phyloP scores from a whole-genome alignment of 1,140 invertebrate species.

The Macrobrachium rosenbergii region DNA sequence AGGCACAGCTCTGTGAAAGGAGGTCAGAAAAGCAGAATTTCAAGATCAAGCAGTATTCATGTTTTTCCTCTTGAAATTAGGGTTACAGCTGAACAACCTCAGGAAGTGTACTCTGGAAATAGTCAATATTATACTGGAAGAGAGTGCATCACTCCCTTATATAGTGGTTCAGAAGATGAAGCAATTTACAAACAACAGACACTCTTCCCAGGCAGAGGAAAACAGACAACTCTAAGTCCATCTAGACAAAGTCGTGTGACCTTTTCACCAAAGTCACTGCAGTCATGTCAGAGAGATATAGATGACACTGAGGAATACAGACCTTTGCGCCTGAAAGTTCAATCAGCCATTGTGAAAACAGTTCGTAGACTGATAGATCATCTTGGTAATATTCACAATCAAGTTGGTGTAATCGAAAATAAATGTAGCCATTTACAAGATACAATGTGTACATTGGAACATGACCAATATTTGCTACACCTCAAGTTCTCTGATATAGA shows the following conservation, averaged over 20 bases:
- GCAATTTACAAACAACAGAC: too few species aligned
- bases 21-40: not conserved
- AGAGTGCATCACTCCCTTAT: too few species aligned
- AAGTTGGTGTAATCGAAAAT: slow-evolving; percentile 24
- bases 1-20: slow-evolving; percentile 35
- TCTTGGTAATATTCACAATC: slow-evolving; percentile 20
- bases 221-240: too few species aligned
- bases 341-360: slow-evolving; percentile 30
- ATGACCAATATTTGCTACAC: slow-evolving; percentile 32
- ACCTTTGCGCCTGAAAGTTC: slow-evolving; percentile 3
- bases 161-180: too few species aligned
- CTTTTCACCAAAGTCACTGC: too few species aligned
- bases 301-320: too few species aligned
- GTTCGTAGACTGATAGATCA: slow-evolving; percentile 28
- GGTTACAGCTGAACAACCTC: not conserved
- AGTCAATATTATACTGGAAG: too few species aligned
- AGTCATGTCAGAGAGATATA: too few species aligned
- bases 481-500: slow-evolving; percentile 18
- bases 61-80: not conserved
- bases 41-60: not conserved
- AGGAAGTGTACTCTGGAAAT: not conserved
- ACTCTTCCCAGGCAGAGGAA: too few species aligned
- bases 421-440: slow-evolving; percentile 27
- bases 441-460: not conserved
- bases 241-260: too few species aligned